Base-by-base conservation (phyloP, 2,888 invertebrate species). In the Caenorhabditis plicata region DNA sequence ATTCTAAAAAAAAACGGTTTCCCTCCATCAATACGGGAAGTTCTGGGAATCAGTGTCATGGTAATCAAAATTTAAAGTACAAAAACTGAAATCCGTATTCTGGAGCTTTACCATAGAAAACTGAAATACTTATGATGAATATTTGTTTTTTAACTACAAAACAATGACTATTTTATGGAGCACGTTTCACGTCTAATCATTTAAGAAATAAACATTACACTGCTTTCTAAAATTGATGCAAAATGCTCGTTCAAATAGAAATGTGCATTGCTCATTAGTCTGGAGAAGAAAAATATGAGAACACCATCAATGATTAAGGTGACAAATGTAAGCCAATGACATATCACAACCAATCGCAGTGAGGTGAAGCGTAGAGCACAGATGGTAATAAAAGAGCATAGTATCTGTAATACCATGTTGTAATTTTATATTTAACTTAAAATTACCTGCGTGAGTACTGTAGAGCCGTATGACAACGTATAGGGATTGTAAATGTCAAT, bases 281-380 rank as follows among this genome's bases (percentile, higher is more conserved):
- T 36, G 1, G 60, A 35, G 22, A 53, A 53, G 13, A 49, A 38
- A n/a, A 60, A 60, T 29, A 60, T 46, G 53, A 60, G 49, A 19
- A 60, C n/a, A 3, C 46, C 53, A 42, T 60, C 60, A 29, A 60
- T 19, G 15, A 53, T 17, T 17, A 60, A 27, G 23, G 53, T 49
- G 40, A 40, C 45, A 26, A 43, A 48, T 11, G 45, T 41, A 4
- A 53, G 5, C 41, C 45, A 60, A 31, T 60, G 60, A 32, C 49
- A 53, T 25, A 49, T 23, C 1, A 44, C 22, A 8, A 49, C 49
- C 22, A 55, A 43, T 13, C 33, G 23, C 9, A 55, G 44, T 20
- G 48, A 40, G 20, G 45, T 29, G 15, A 25, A 39, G 17, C 45
- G 44, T 17, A 49, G 32, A 3, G 45, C 49, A 3, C 44, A 27